Evolutionary conservation across 2,888 invertebrate species (phyloP), one percentile per base, ranked within the genome.

Genomic region (Phragmatobia fuliginosa): DNA sequence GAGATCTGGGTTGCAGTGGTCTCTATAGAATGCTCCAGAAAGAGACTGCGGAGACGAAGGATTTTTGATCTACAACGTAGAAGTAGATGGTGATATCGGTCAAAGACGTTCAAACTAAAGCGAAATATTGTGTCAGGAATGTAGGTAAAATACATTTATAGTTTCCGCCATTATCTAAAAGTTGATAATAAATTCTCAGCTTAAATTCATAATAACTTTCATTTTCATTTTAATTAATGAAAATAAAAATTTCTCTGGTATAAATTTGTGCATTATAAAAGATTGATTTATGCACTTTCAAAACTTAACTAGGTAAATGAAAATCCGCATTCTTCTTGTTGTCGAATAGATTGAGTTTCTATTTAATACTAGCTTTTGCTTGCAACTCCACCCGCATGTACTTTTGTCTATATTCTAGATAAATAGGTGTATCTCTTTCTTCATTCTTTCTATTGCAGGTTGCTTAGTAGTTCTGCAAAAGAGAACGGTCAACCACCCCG

Each of bases 401-500:
- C n/a, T 1, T 45, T 1, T 45, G 18, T 18, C 33, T 16, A 38
- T n/a, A 36, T 38, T 33, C 36, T 25, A 28, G 38, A 18, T 6
- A 62, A 28, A 41, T 5, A 25, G 7, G 28, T 56, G 28, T 62
- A 0, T 58, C 28, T 18, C 2, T 58, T 62, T 69, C 74, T 62
- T 70, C 75, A 66, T 72, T 80, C 64, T 71, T 77, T 75, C 71
- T 67, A 64, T 71, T 72, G 71, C 75, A 72, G 75, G 62, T 70
- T 74, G 64, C 63, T 72, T 68, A 66, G 66, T 62, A 25, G 65
- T 62, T 25, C 41, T 62, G 68, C 74, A 77, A 78, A 78, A 77
- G 77, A 81, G 82, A 79, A 75, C 84, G 85, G 85, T 82, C 84
- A 82, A 72, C 76, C 76, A 84, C 80, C 83, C 77, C 81, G 75